Evolutionary conservation across 2,888 invertebrate species (phyloP), one percentile per base, ranked within the genome.

Genomic region (Eristalis arbustorum): DNA sequence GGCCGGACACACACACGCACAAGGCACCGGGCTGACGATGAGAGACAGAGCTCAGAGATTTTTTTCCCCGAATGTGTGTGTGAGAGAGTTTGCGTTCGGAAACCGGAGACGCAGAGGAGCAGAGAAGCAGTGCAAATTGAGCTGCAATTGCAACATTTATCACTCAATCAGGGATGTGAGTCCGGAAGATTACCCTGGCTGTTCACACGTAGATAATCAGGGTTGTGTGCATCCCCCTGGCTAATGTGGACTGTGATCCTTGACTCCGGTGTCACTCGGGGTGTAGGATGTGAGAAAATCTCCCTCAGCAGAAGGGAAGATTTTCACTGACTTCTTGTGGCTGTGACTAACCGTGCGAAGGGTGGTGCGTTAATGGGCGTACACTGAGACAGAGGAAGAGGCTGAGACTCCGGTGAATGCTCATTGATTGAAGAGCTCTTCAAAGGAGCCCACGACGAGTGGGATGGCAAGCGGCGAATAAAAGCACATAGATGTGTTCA

Each of bases 81-180:
- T 49, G 18, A 2, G 49, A 18, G 49, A 18, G 49, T 49, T 8
- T n/a, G 18, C 18, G 18, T 8, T 37, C n/a, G 49, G 23, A 40
- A 69, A 75, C 18, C 67, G 49, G 18, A 72, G 67, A 59, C 59
- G 42, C 63, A 42, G 80, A 4, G 31, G 6, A 31, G 31, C 31
- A 31, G 18, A 72, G 67, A 64, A 69, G 42, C 63, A 34, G 81
- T 69, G 69, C 76, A 84, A 81, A 84, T 81, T 84, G 80, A 81
- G 76, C 64, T 84, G 81, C 76, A 81, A 76, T 72, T 81, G 81
- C 81, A 67, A 57, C 49, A 76, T 67, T 81, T 81, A 81, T 81
- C 84, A 81, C 81, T 84, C 76, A 84, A 84, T 84, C 84, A 76
- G 68, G 37, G 68, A 34, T 80, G 72, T 63, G 37, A 67, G 68